phyloP scores from a whole-genome alignment of 92 coral and sea anemone species.

The Desmophyllum pertusum region DNA sequence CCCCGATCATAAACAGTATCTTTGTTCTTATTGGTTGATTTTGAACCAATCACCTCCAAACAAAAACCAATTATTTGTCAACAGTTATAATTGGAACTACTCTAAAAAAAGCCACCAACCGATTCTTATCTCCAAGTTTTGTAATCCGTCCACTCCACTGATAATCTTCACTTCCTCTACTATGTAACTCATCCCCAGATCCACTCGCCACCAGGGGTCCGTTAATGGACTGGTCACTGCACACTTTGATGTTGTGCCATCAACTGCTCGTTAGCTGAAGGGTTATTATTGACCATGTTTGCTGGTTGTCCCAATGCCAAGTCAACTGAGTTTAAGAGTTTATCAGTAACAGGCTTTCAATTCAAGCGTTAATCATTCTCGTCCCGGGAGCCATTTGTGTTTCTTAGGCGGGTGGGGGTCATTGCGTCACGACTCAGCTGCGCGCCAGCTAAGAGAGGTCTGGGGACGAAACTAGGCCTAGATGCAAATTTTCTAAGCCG shows the following conservation, averaged over 20 bases:
- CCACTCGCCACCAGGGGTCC: slow-evolving; percentile 26
- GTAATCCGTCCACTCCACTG: background rate
- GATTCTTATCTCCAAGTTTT: slow-evolving; percentile 12
- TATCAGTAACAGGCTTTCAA: background rate
- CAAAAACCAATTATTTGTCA: too few species aligned
- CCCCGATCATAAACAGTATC: too few species aligned
- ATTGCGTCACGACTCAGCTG: too few species aligned
- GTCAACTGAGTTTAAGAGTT: background rate
- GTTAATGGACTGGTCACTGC: background rate
- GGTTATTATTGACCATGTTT: background rate
- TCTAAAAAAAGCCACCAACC: slow-evolving; percentile 7
- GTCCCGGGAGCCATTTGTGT: too few species aligned
- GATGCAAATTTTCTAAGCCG: too few species aligned
- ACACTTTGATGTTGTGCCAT: background rate
- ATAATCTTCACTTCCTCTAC: slow-evolving; percentile 6
- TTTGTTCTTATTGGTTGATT: too few species aligned
- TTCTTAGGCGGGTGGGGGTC: too few species aligned
- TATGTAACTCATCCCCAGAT: slow-evolving; percentile 2
- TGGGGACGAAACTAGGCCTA: too few species aligned
- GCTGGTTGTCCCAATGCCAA: slow-evolving; percentile 1
- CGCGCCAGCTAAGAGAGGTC: too few species aligned
- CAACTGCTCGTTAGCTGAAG: background rate
- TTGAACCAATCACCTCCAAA: too few species aligned
- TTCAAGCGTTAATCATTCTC: too few species aligned
- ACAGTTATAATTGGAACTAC: too few species aligned